Evolutionary conservation across 2,113 vertebrate genomes (phyloP), one percentile per base, ranked within the genome.

Genomic region (Nesoenas mayeri): DNA sequence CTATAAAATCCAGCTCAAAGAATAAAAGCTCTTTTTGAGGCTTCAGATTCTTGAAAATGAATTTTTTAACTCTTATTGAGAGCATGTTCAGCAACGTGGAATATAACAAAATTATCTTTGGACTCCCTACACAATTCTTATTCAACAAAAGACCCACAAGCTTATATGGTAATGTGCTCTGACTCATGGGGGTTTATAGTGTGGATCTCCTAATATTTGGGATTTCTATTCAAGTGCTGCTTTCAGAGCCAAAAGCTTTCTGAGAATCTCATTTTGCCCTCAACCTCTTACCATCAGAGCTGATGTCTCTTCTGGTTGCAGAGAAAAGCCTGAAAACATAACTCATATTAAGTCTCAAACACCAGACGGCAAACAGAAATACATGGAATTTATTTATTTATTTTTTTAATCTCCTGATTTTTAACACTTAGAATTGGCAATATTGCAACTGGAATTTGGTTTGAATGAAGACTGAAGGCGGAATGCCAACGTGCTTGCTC

Each of bases 311-410:
- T 86, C 72, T 84, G 48, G 24, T 47, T 84, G 57, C 75, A 80
- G 56, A 91, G 79, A 79, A 84, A 93, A 92, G 56, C 90, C 88
- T 80, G 75, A 95, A 90, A 96, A 79, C 88, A 90, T 74, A 93
- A 94, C 85, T 77, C 69, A n/a, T 51, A 79, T 71, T 80, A 96
- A 94, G 67, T 93, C 85, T 96, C 90, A 93, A 96, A 91, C 85
- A 92, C 53, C 95, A 96, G 96, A 96, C 79, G 79, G 88, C 88
- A 93, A 95, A 86, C 85, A 96, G 84, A 93, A 89, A 95, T 92
- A 96, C 79, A 74, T 75, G 94, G 83, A 32, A 10, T 69, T 72
- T 86, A 7, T 88, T 92, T 83, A 6, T 70, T 70, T 6, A 29
- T 71, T 74, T 71, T 78, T 73, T 78, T 15, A 93, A 64, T 91